These are phyloP conservation scores for Torymus texanus DNA, from an alignment of 2,888 invertebrate species.

Conservation along the genomic window DNA sequence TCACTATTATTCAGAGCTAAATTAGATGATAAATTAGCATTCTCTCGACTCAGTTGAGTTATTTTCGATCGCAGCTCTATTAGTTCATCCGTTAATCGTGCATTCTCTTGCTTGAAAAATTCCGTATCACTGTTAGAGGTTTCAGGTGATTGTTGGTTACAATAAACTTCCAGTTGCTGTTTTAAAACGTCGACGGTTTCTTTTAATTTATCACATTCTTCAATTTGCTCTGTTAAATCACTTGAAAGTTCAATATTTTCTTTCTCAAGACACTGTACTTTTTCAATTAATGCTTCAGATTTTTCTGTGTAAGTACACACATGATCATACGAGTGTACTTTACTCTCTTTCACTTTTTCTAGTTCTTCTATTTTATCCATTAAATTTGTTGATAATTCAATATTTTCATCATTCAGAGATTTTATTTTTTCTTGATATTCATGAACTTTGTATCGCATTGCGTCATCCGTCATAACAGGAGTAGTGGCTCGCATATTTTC, in stretches of 20 bases:
- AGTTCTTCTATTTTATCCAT: constrained; percentile 77
- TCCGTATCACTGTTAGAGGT: constrained; percentile 9
- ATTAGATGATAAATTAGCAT: constrained; percentile 59
- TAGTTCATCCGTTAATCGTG: constrained; percentile 59
- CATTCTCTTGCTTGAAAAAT: constrained; percentile 57
- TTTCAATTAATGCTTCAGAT: constrained; percentile 53
- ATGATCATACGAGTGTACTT: constrained; percentile 62
- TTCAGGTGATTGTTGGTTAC: constrained; percentile 6
- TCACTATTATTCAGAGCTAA: constrained; percentile 39
- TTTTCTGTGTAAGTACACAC: constrained; percentile 65
- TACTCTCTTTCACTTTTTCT: constrained; percentile 63
- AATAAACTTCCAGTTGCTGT: constrained; percentile 56
- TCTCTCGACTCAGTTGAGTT: constrained; percentile 59
- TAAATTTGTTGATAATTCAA: constrained; percentile 77
- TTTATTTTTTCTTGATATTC: constrained; percentile 62
- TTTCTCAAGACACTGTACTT: constrained; percentile 57
- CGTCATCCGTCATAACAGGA: constrained; percentile 56
- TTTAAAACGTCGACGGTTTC: constrained; percentile 60
- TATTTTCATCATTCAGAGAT: constrained; percentile 63
- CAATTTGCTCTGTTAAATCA: constrained; percentile 66
- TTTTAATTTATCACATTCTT: constrained; percentile 65
- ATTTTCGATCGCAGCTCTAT: constrained; percentile 60
- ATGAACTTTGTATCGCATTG: constrained; percentile 52
- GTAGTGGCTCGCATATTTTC: constrained; percentile 48
- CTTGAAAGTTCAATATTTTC: constrained; percentile 67